Evolutionary conservation across 1,140 invertebrate genomes (phyloP).

Genomic region (Linepithema humile): DNA sequence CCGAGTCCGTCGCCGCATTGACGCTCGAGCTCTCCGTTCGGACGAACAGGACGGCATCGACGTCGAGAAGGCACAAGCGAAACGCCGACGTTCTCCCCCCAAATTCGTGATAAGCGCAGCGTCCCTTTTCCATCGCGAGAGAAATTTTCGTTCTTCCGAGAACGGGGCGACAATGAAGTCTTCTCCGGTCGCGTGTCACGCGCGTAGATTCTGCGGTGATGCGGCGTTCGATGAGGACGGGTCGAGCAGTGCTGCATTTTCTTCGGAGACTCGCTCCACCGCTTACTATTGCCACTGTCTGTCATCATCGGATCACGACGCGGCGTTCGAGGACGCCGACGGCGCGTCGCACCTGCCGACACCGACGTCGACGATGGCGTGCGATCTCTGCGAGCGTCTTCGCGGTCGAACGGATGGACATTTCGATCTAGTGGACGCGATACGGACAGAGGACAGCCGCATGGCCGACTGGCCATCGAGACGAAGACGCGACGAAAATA

Average conservation of each 20-base stretch:
- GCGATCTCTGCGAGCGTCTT: slow-evolving; percentile 62
- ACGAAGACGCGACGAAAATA: slow-evolving; percentile 17
- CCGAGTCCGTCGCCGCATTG: slow-evolving; percentile 22
- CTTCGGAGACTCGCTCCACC: not conserved
- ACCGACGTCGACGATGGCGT: not conserved
- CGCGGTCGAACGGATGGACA: slow-evolving; percentile 26
- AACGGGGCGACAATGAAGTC: slow-evolving; percentile 39
- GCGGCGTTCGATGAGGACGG: slow-evolving; percentile 19
- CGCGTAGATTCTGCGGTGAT: slow-evolving; percentile 34
- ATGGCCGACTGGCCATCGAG: not conserved
- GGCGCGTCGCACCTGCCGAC: not conserved
- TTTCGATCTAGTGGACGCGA: not conserved
- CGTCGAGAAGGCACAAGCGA: slow-evolving; percentile 18
- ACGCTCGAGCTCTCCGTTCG: slow-evolving; percentile 9
- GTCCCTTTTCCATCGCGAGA: not conserved
- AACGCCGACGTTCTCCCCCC: not conserved
- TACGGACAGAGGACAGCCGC: not conserved
- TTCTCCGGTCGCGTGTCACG: slow-evolving; percentile 28
- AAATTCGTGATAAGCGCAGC: not conserved
- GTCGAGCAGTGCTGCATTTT: not conserved
- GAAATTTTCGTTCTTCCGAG: not conserved
- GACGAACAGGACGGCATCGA: not conserved
- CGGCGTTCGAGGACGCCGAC: not conserved
- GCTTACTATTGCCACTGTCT: slow-evolving; percentile 28
- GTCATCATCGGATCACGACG: not conserved